These are phyloP conservation scores for Aethes cnicana DNA, from an alignment of 2,888 invertebrate species.

Conservation along the genomic window DNA sequence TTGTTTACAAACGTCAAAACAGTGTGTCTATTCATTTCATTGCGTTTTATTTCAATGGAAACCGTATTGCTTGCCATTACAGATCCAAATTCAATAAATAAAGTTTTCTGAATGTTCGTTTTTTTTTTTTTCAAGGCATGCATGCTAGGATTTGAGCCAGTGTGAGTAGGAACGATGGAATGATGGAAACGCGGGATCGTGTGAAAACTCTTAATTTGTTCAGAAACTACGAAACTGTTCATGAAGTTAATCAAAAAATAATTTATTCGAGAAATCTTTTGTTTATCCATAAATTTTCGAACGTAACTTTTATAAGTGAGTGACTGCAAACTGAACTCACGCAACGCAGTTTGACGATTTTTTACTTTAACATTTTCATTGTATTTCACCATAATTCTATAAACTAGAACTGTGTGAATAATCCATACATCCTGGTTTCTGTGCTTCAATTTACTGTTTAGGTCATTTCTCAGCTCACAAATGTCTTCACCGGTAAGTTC, in stretches of 20 bases:
- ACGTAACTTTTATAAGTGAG: conserved; percentile 8
- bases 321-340: conserved; percentile 14
- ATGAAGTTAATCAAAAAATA: conserved; percentile 1
- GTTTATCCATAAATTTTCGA: conserved; percentile 26
- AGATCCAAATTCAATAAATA: too few relatives aligned
- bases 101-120: too few relatives aligned
- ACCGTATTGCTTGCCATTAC: too few relatives aligned
- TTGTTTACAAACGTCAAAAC: conserved; percentile 21
- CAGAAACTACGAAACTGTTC: background rate
- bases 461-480: conserved; percentile 30
- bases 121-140: too few relatives aligned
- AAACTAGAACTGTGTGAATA: background rate
- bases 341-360: conserved; percentile 25
- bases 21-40: background rate
- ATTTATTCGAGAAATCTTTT: too few relatives aligned
- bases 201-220: conserved; percentile 15
- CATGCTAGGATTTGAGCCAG: too few relatives aligned
- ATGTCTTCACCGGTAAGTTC: conserved; percentile 68
- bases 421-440: background rate
- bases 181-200: conserved; percentile 4
- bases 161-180: too few relatives aligned
- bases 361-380: conserved; percentile 18
- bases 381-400: conserved; percentile 8
- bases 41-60: too few relatives aligned
- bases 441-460: conserved; percentile 2